Percentiles rank a stretch among this genome's conserved stretches.
phyloP scores from a whole-genome alignment of 2,888 invertebrate genomes.

The Congeria kusceri region DNA sequence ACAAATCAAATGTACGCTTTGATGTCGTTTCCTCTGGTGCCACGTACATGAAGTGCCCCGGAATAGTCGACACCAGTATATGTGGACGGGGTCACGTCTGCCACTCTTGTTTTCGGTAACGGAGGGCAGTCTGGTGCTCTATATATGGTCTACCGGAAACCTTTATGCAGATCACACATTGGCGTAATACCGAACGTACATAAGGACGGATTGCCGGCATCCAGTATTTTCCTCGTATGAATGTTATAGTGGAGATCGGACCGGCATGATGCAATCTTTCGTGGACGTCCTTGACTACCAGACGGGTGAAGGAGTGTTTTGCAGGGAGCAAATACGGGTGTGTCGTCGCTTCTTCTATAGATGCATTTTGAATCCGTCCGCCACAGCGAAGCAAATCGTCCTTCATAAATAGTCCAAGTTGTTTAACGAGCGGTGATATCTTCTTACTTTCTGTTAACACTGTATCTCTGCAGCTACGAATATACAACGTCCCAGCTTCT shows the following conservation, averaged over 20 bases:
- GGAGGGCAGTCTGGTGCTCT: constrained; percentile 10
- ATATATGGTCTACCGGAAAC: constrained; percentile 9
- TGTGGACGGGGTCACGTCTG: not conserved
- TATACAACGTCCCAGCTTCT: too few relatives aligned
- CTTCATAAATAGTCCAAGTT: constrained; percentile 14
- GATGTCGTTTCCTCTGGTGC: constrained; percentile 6
- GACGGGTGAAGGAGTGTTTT: not conserved
- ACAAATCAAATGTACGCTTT: constrained; percentile 53
- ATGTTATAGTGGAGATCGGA: not conserved
- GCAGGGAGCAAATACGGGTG: not conserved
- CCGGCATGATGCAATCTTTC: constrained; percentile 8
- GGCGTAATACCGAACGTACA: constrained; percentile 6
- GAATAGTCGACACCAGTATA: constrained; percentile 46
- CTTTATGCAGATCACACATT: constrained; percentile 10
- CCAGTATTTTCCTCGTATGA: constrained; percentile 19
- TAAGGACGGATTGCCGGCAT: constrained; percentile 16
- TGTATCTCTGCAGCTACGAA: not conserved
- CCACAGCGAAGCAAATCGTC: constrained; percentile 8
- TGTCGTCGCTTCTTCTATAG: not conserved
- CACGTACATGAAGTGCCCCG: constrained; percentile 25
- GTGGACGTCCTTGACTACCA: constrained; percentile 2
- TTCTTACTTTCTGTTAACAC: not conserved
- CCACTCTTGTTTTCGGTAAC: constrained; percentile 1
- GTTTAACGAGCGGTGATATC: not conserved
- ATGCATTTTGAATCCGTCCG: constrained; percentile 20